These are phyloP conservation scores for Petrocephalus sullivani DNA, from an alignment of 2,797 vertebrate genomes.

Conservation along the genomic window DNA sequence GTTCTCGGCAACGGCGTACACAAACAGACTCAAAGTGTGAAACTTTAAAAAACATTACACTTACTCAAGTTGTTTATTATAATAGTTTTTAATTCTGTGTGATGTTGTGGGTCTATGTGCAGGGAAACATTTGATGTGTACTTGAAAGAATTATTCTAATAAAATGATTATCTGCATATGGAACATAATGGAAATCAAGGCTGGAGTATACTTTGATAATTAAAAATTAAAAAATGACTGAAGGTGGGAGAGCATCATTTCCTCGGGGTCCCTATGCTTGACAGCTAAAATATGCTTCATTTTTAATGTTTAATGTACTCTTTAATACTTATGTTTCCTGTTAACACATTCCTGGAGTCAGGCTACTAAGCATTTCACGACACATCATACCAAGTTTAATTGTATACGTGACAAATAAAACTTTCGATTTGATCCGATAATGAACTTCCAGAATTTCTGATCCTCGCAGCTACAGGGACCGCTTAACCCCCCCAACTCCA, in stretches of 20 bases:
- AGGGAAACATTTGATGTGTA: neutral
- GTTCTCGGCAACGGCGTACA: neutral
- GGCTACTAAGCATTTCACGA: neutral
- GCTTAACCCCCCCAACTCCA: neutral
- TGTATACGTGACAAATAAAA: neutral
- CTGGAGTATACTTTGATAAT: neutral
- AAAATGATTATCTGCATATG: neutral
- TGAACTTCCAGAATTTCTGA: neutral
- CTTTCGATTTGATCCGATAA: neutral
- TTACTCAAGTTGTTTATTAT: neutral
- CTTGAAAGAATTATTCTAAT: neutral
- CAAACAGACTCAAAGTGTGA: constrained; percentile 7
- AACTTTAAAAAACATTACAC: constrained; percentile 2
- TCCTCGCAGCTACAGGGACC: neutral
- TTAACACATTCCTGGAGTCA: neutral
- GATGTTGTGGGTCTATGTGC: neutral
- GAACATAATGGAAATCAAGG: neutral
- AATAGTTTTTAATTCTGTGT: neutral
- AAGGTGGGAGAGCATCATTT: neutral
- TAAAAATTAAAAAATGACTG: neutral
- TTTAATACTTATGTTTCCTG: neutral
- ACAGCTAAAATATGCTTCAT: neutral
- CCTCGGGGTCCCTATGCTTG: neutral
- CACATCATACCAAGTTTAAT: neutral
- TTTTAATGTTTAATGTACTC: neutral